phyloP scores from a whole-genome alignment of 2,888 invertebrate species.

The Loripinus fragilis region DNA sequence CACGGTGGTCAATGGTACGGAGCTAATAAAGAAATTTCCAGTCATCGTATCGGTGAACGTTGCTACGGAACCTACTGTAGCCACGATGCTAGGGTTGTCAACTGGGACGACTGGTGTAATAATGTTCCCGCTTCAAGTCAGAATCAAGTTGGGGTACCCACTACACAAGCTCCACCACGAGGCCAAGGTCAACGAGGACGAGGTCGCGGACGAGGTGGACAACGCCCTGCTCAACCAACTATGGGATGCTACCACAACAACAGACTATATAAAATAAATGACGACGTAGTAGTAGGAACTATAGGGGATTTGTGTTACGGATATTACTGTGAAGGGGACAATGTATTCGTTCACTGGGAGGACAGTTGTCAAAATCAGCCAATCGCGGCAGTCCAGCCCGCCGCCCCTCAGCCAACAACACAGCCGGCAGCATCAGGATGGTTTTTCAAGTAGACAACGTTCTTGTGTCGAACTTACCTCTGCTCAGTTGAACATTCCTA shows the following conservation, averaged over 20 bases:
- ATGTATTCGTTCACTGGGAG: constrained; percentile 26
- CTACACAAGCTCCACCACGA: background rate
- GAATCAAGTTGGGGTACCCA: background rate
- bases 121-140: background rate
- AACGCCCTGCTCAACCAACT: background rate
- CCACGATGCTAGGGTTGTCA: constrained; percentile 44
- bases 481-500: too few species aligned
- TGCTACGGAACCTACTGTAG: constrained; percentile 60
- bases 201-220: constrained; percentile 14
- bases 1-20: constrained; percentile 44
- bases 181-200: background rate
- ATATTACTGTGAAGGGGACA: constrained; percentile 24
- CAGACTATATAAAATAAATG: background rate
- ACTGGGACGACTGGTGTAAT: constrained; percentile 59
- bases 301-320: constrained; percentile 28
- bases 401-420: background rate
- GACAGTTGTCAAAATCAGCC: constrained; percentile 9
- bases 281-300: constrained; percentile 13
- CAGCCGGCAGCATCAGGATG: background rate
- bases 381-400: background rate
- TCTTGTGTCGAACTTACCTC: too few species aligned
- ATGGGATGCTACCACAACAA: constrained; percentile 20
- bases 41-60: constrained; percentile 44
- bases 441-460: background rate
- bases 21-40: constrained; percentile 51